Conservation (phyloP, 2,797 vertebrate species). For the Gallirallus australis region DNA sequence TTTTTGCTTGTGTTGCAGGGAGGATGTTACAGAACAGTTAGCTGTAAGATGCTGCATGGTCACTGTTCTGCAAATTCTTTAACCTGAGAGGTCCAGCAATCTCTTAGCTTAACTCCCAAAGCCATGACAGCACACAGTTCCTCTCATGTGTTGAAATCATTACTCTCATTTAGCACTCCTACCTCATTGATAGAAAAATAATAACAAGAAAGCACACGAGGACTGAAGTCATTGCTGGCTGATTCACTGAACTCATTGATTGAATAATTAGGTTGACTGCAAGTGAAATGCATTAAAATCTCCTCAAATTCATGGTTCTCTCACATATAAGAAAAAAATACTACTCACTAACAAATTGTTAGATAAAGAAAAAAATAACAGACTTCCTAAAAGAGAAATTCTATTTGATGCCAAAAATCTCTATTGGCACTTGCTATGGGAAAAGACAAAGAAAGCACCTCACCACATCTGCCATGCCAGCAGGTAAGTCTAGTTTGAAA, state of each 20-base stretch:
- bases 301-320: neutral
- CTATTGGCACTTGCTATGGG: neutral
- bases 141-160: neutral
- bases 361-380: neutral
- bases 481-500: neutral
- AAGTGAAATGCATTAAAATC: neutral
- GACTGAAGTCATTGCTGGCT: neutral
- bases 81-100: neutral
- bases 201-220: neutral
- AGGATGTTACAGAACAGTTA: neutral
- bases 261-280: neutral
- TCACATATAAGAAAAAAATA: neutral
- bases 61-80: neutral
- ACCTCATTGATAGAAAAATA: neutral
- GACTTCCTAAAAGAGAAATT: neutral
- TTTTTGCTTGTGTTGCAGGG: neutral
- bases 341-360: neutral
- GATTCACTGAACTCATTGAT: neutral
- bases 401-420: neutral
- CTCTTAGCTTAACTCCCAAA: neutral
- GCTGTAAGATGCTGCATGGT: neutral
- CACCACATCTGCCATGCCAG: constrained; percentile 1
- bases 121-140: neutral
- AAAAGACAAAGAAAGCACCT: neutral
- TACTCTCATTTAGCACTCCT: neutral